Base-by-base conservation (phyloP, 1,140 invertebrate species). In the Drosophila nigromelanica region DNA sequence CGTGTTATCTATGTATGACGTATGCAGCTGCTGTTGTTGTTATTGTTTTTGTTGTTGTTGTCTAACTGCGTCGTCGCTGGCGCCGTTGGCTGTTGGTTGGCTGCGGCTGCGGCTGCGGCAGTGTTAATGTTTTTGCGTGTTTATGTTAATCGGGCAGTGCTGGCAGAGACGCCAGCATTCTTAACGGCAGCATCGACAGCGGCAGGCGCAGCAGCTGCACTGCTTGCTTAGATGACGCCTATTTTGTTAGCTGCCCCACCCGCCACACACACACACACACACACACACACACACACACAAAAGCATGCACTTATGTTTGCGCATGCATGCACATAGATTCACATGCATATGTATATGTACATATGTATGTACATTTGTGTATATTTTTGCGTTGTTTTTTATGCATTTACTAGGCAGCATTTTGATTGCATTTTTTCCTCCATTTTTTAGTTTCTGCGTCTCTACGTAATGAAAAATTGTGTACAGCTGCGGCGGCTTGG, bases 121-220 rank as follows among this genome's bases (percentile, higher is more conserved):
- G 77, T 90, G 80, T 90, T 90, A 89, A 90, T 90, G 87, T 90
- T 89, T 90, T 90, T 89, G 89, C 89, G 87, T 90, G 89, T 90
- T 90, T 90, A 90, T 90, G 87, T 90, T 90, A 90, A 90, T 90
- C 89, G 82, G 63, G 24, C 72, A 30, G 11, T 18, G 58, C 54
- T 54, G 63, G 56, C 58, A 60, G 77, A 64, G 76, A 33, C 35
- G 72, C 37, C 63, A 52, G 47, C 78, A 55, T 50, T 55, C 54
- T 27, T 63, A 66, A 35, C 54, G 18, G 40, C 45, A 11, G 18
- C 51, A 30, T 11, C 39, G 7, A n/a, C 60, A 50, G 45, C 59
- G 64, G 15, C 55, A 30, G 50, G 7, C 8, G 51, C 60, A 18
- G 45, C 62, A 43, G 33, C 55, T 67, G 70, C 63, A 68, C 63